These are phyloP conservation scores for Cephus sareptanus DNA, from an alignment of 2,888 invertebrate species.

Conservation along the genomic window DNA sequence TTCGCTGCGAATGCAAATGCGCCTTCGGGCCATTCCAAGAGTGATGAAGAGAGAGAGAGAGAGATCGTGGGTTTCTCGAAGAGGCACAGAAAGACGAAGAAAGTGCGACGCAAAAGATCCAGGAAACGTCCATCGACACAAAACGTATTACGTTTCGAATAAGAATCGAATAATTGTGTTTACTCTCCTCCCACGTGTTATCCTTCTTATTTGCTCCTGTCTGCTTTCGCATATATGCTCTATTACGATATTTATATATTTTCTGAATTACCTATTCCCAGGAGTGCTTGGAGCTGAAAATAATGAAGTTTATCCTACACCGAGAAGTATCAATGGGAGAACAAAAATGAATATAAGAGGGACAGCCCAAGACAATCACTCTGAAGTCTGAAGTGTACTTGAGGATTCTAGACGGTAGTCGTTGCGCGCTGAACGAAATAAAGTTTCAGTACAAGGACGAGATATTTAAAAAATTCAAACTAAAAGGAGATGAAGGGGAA, in stretches of 20 bases:
- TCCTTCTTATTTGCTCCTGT: neutral
- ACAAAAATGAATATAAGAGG: neutral
- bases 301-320: neutral
- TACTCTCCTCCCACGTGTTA: neutral
- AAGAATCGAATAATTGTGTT: neutral
- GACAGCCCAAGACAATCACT: neutral
- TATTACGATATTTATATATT: neutral
- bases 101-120: neutral
- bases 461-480: neutral
- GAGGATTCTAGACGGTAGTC: neutral
- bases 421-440: neutral
- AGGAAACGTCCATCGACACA: neutral
- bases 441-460: neutral
- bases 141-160: neutral
- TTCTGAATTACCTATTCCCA: neutral
- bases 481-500: neutral
- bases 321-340: neutral
- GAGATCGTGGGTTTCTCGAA: conserved; percentile 9
- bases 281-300: neutral
- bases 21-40: neutral
- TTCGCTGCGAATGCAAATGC: neutral
- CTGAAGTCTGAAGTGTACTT: neutral
- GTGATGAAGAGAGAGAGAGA: neutral
- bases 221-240: neutral
- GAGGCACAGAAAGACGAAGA: conserved; percentile 8